phyloP scores from a whole-genome alignment of 2,888 invertebrate species.

The Gnatocerus cornutus region DNA sequence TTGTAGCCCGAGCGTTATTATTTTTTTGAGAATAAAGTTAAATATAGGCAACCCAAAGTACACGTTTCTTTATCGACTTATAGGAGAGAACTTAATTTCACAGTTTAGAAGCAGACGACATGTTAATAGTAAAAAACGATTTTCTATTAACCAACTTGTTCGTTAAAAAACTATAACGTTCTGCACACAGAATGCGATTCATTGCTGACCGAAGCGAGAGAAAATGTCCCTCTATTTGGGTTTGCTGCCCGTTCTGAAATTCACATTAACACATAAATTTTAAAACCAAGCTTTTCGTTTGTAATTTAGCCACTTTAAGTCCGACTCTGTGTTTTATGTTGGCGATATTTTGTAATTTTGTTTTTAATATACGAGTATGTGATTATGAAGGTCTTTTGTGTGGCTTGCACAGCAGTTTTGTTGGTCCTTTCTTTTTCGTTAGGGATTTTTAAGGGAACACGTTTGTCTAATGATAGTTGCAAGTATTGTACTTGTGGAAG shows the following conservation, averaged over 20 bases:
- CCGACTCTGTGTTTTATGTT: slow-evolving; percentile 53
- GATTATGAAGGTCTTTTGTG: slow-evolving; percentile 53
- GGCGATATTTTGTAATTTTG: slow-evolving; percentile 55
- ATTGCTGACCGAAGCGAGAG: slow-evolving; percentile 25
- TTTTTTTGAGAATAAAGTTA: too few species aligned
- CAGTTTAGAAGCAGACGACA: too few species aligned
- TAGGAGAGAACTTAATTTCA: too few species aligned
- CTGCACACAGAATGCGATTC: slow-evolving; percentile 22
- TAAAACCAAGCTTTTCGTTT: slow-evolving; percentile 57
- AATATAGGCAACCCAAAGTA: too few species aligned
- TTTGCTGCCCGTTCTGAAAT: slow-evolving; percentile 40
- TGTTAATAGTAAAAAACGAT: too few species aligned
- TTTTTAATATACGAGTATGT: slow-evolving; percentile 54
- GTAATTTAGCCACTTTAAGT: slow-evolving; percentile 57
- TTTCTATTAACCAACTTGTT: too few species aligned
- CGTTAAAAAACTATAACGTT: too few species aligned
- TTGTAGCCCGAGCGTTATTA: too few species aligned
- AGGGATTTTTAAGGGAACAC: slow-evolving; percentile 41
- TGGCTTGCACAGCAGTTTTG: slow-evolving; percentile 19
- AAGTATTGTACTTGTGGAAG: not conserved
- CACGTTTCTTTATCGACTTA: too few species aligned
- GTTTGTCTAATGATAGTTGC: slow-evolving; percentile 27
- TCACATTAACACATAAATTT: slow-evolving; percentile 56
- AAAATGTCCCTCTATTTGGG: slow-evolving; percentile 13
- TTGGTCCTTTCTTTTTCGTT: slow-evolving; percentile 35